Evolutionary conservation across 2,113 vertebrate species (phyloP).

Genomic region (Grus americana): DNA sequence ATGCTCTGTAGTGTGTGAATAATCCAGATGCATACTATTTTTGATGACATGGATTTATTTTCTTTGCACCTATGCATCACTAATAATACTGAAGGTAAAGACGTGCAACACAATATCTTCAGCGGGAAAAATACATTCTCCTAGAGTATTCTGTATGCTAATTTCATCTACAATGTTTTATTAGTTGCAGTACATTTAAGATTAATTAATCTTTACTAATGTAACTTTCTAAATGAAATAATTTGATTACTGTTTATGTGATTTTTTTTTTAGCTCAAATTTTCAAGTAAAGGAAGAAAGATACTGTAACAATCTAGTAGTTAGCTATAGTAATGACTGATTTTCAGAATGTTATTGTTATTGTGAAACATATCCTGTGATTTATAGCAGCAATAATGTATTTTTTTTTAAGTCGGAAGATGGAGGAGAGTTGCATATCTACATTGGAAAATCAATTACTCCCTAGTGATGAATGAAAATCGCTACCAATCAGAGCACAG

Average conservation of each 20-base stretch:
- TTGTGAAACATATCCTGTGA: background rate
- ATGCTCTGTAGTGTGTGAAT: background rate
- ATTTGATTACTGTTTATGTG: background rate
- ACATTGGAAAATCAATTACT: background rate
- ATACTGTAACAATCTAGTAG: background rate
- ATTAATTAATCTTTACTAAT: background rate
- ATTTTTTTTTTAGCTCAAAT: background rate
- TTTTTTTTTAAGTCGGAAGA: background rate
- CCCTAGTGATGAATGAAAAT: background rate
- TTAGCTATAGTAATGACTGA: background rate
- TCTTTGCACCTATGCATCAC: background rate
- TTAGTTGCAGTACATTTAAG: background rate
- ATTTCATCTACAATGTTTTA: background rate
- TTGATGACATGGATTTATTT: background rate
- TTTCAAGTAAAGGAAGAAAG: background rate
- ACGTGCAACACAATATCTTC: fast-evolving
- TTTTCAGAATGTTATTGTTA: background rate
- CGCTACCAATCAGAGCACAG: background rate
- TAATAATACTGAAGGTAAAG: background rate
- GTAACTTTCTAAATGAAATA: background rate
- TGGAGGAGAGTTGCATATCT: background rate
- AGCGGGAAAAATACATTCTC: background rate
- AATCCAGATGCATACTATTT: background rate
- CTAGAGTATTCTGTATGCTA: background rate
- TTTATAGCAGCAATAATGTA: background rate